These are phyloP conservation scores for Orestias chungarensis DNA, from an alignment of 2,797 vertebrate genomes.

Conservation along the genomic window DNA sequence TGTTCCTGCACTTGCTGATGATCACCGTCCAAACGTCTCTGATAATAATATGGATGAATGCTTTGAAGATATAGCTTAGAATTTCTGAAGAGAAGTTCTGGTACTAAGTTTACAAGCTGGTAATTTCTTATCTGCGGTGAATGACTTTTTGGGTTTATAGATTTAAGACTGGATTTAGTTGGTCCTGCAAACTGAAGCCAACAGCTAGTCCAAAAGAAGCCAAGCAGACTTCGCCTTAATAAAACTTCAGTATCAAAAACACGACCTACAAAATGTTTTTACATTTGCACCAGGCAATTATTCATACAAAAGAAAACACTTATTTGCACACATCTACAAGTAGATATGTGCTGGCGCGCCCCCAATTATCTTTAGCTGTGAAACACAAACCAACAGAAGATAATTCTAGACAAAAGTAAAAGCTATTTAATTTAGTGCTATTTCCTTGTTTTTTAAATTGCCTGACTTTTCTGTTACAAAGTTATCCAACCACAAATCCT, in stretches of 20 bases:
- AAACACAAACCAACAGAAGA: not conserved
- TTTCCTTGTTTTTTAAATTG: not conserved
- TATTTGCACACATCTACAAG: not conserved
- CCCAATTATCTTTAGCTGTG: not conserved
- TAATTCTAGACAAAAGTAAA: not conserved
- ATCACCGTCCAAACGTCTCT: slow-evolving; percentile 69
- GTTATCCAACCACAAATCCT: not conserved
- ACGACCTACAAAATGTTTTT: not conserved
- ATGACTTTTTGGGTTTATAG: not conserved
- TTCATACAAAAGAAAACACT: not conserved
- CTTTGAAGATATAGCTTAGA: slow-evolving; percentile 18
- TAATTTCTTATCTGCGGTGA: not conserved
- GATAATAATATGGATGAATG: slow-evolving; percentile 68
- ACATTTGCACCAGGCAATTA: not conserved
- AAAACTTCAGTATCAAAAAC: not conserved
- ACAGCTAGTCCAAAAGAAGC: not conserved
- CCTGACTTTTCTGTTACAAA: not conserved
- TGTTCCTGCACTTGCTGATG: slow-evolving; percentile 72
- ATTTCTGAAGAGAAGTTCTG: not conserved
- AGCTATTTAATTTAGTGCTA: not conserved
- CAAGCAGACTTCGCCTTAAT: not conserved
- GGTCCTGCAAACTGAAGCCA: not conserved
- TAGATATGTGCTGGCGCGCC: not conserved
- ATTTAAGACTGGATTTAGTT: not conserved
- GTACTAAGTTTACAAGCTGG: not conserved